Percentiles rank a stretch among this genome's conserved stretches.
phyloP scores from a whole-genome alignment of 2,888 invertebrate species.

The Pilophorus perplexus region DNA sequence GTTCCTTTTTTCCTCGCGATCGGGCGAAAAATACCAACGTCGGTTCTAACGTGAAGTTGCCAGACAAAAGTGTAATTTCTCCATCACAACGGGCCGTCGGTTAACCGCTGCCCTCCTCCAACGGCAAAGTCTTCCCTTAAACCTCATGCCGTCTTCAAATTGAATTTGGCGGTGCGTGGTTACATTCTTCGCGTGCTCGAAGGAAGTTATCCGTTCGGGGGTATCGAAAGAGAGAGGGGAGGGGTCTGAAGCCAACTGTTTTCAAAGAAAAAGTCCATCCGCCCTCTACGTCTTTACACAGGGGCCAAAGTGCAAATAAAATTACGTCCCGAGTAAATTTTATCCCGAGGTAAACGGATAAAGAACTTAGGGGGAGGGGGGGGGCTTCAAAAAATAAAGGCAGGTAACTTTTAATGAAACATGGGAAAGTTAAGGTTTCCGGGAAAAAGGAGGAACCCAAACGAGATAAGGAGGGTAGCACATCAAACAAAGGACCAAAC shows the following conservation, averaged over 20 bases:
- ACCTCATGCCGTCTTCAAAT: too few relatives aligned
- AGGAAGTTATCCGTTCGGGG: conserved; percentile 14
- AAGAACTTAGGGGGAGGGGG: not conserved
- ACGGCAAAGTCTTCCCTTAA: too few relatives aligned
- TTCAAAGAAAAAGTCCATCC: conserved; percentile 6
- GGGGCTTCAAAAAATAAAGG: not conserved
- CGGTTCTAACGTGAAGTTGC: too few relatives aligned
- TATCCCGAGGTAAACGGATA: conserved; percentile 19
- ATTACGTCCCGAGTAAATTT: conserved; percentile 18
- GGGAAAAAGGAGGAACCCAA: conserved; percentile 6
- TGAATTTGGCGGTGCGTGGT: conserved; percentile 22
- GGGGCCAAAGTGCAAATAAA: conserved; percentile 19
- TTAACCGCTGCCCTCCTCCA: too few relatives aligned
- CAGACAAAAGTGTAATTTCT: too few relatives aligned
- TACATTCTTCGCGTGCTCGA: conserved; percentile 24
- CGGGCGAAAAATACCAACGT: too few relatives aligned
- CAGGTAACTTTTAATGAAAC: conserved; percentile 17
- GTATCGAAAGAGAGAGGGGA: not conserved
- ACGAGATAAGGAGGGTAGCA: not conserved
- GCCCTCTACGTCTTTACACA: too few relatives aligned
- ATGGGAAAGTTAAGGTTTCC: conserved; percentile 1
- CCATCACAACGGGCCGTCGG: too few relatives aligned
- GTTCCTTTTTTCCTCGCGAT: too few relatives aligned
- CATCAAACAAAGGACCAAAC: not conserved
- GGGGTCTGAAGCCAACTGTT: too few relatives aligned